These are phyloP conservation scores for Pangasianodon gigas DNA, from an alignment of 2,113 vertebrate genomes.

Conservation along the genomic window DNA sequence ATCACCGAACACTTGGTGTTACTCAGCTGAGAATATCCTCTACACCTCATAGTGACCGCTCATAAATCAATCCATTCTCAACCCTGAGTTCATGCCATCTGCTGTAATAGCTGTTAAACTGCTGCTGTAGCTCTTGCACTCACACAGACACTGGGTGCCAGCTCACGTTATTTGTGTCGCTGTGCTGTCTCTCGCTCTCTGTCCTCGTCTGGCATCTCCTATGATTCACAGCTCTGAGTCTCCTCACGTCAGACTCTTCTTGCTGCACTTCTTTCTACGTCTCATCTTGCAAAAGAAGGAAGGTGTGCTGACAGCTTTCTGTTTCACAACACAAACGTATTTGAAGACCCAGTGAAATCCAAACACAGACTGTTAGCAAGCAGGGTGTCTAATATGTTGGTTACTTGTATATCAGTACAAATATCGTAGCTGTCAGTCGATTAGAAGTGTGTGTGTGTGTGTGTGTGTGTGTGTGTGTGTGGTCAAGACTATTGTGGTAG, in stretches of 20 bases:
- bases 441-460: background rate
- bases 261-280: slow-evolving; percentile 2
- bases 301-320: background rate
- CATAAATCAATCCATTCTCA: background rate
- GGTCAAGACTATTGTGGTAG: background rate
- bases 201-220: background rate
- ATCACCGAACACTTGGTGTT: background rate
- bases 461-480: too few relatives aligned
- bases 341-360: background rate
- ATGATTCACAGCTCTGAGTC: slow-evolving; percentile 20
- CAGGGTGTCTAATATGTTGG: background rate
- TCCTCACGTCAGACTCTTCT: slow-evolving; percentile 27
- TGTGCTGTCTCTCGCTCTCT: background rate
- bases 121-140: slow-evolving; percentile 21
- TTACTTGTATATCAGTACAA: background rate
- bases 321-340: background rate
- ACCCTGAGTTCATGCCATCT: background rate
- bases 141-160: slow-evolving; percentile 23
- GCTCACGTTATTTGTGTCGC: slow-evolving; percentile 38
- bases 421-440: background rate
- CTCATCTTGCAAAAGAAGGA: background rate
- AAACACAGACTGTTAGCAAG: background rate
- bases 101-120: background rate
- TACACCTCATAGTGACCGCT: background rate
- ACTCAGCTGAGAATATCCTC: background rate